A percentile compares a stretch with the other conserved stretches of the same genome.
phyloP scores from a whole-genome alignment of 2,113 vertebrate genomes.

The Nycticryphes semicollaris region DNA sequence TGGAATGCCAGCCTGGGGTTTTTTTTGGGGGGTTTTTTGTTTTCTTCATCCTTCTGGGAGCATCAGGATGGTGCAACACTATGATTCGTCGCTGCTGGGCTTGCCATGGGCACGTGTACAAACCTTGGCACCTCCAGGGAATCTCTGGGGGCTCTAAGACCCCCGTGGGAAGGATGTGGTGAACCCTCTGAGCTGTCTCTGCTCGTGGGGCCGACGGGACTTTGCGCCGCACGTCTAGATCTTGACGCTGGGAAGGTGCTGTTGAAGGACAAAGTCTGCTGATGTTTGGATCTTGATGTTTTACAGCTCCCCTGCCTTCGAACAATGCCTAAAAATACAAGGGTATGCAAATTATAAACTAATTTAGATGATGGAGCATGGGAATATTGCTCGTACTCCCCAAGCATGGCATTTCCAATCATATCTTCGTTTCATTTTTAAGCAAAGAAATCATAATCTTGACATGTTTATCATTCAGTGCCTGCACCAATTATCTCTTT shows the following conservation, averaged over 20 bases:
- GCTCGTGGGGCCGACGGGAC: neutral
- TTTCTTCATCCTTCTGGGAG: neutral
- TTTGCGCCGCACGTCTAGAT: neutral
- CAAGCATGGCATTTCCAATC: constrained; percentile 64
- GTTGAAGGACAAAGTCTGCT: constrained; percentile 8
- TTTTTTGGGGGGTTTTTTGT: too few relatives aligned
- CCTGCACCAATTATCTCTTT: constrained; percentile 75
- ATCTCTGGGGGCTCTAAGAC: neutral
- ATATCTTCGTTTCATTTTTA: constrained; percentile 67
- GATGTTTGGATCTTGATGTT: constrained; percentile 10
- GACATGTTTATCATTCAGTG: constrained; percentile 76
- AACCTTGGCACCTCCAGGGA: neutral
- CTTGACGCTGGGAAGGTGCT: neutral
- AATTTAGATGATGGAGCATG: constrained; percentile 68
- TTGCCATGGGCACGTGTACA: accelerated
- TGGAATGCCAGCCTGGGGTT: neutral
- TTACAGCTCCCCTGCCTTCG: constrained; percentile 43
- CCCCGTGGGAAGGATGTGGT: neutral
- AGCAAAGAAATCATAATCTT: constrained; percentile 74
- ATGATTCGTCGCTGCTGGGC: neutral
- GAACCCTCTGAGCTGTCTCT: neutral
- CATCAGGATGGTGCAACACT: neutral
- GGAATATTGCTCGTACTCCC: constrained; percentile 60
- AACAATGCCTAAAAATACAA: constrained; percentile 58
- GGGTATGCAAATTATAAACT: constrained; percentile 71